Conservation (phyloP, 2,888 invertebrate genomes). For the Bugulina stolonifera region DNA sequence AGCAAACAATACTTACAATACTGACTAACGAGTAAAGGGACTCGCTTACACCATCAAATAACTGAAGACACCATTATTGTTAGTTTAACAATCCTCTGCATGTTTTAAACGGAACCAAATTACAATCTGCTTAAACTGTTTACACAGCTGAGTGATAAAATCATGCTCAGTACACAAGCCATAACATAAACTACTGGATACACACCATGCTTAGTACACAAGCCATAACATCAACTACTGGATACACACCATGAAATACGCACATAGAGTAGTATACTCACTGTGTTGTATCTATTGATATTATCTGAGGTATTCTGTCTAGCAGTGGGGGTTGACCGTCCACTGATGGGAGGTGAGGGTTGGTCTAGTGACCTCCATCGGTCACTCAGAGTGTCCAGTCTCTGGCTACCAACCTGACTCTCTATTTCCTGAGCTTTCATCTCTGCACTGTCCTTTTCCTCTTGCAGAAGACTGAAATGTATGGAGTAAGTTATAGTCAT, state of each 20-base stretch:
- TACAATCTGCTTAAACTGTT: no score
- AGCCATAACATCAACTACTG: no score
- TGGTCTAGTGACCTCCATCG: conserved; percentile 42
- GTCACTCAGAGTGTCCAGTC: conserved; percentile 67
- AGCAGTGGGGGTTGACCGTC: conserved; percentile 79
- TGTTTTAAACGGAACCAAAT: no score
- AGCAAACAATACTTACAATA: conserved; percentile 10
- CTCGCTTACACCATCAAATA: background rate
- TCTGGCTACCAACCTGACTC: conserved; percentile 75
- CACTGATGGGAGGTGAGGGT: conserved; percentile 73
- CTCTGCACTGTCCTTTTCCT: conserved; percentile 80
- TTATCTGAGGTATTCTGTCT: background rate
- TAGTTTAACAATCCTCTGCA: no score
- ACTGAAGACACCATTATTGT: conserved; percentile 3
- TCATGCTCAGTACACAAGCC: no score
- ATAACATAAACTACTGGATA: no score
- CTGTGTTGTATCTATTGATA: conserved; percentile 1
- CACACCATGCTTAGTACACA: no score
- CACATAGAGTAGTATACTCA: no score
- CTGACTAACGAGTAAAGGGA: background rate
- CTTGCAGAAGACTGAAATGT: conserved; percentile 63
- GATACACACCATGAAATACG: no score
- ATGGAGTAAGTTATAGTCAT: no score
- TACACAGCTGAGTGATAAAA: no score
- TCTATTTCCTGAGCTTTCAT: conserved; percentile 94